Percentiles rank a stretch among this genome's conserved stretches.
Conservation (phyloP, 1,140 invertebrate species). For the Probaryconus sp. region DNA sequence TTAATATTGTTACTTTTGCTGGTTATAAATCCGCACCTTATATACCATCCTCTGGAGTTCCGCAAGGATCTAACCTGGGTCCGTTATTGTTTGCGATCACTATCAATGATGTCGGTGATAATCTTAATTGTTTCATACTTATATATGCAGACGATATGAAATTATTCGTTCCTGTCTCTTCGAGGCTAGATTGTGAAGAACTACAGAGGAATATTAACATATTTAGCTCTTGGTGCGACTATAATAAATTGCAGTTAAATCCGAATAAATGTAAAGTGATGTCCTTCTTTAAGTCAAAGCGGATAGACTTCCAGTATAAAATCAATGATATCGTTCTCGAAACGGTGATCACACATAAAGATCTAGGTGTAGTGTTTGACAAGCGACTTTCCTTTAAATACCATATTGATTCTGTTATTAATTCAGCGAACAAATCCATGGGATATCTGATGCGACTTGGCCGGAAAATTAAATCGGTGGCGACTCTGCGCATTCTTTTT, state of each 20-base stretch:
- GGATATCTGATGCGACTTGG: neutral
- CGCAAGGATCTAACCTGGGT: conserved; percentile 10
- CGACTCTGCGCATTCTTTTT: neutral
- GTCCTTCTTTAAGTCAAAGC: neutral
- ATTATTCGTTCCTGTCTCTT: neutral
- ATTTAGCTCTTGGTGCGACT: conserved; percentile 1
- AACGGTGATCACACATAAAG: neutral
- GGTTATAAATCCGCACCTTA: neutral
- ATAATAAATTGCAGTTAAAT: too few relatives aligned
- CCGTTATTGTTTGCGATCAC: conserved; percentile 24
- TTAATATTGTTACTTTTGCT: conserved; percentile 20
- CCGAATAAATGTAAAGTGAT: conserved; percentile 6
- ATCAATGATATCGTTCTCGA: neutral
- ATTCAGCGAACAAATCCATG: neutral
- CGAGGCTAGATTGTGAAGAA: neutral
- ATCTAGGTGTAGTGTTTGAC: conserved; percentile 1
- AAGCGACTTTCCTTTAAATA: neutral
- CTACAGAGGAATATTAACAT: neutral
- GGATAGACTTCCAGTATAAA: too few relatives aligned
- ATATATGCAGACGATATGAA: conserved; percentile 34
- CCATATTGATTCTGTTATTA: neutral
- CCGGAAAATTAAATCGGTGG: neutral
- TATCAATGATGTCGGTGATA: conserved; percentile 9
- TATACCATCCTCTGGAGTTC: too few relatives aligned
- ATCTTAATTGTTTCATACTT: neutral